Evolutionary conservation across 2,797 vertebrate species (phyloP).

Genomic region (Okamejei kenojei): DNA sequence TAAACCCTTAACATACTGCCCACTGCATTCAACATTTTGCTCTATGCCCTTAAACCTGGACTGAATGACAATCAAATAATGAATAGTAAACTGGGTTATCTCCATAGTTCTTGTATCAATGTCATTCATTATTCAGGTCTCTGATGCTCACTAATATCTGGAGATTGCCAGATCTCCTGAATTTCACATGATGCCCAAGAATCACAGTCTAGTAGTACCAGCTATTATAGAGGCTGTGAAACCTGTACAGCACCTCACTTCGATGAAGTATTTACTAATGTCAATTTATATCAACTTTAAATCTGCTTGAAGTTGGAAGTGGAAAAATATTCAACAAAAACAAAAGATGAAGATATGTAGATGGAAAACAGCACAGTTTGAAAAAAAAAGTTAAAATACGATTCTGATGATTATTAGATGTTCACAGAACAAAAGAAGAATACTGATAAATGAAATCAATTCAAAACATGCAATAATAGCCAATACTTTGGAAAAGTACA

Average conservation of each 20-base stretch:
- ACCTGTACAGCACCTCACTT: not conserved
- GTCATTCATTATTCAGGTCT: not conserved
- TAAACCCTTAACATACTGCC: not conserved
- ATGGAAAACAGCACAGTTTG: conserved; percentile 36
- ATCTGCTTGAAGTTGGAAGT: conserved; percentile 34
- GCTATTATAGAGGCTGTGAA: not conserved
- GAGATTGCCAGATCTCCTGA: not conserved
- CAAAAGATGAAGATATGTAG: conserved; percentile 32
- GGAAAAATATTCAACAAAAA: conserved; percentile 37
- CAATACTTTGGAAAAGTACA: conserved; percentile 34
- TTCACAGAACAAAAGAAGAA: conserved; percentile 34
- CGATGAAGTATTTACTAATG: conserved; percentile 3
- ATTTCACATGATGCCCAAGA: not conserved
- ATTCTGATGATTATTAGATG: conserved; percentile 7
- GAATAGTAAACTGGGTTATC: not conserved
- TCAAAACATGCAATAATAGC: conserved; percentile 37
- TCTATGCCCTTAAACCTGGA: not conserved
- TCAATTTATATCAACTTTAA: conserved; percentile 21
- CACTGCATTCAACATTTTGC: not conserved
- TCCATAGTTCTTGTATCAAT: not conserved
- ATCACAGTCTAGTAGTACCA: not conserved
- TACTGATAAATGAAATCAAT: conserved; percentile 35
- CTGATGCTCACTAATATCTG: not conserved
- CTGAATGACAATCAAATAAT: conserved; percentile 1
- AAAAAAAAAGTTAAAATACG: conserved; percentile 33